Evolutionary conservation across 2,113 vertebrate genomes (phyloP).

Genomic region (Paradisaea rubra): DNA sequence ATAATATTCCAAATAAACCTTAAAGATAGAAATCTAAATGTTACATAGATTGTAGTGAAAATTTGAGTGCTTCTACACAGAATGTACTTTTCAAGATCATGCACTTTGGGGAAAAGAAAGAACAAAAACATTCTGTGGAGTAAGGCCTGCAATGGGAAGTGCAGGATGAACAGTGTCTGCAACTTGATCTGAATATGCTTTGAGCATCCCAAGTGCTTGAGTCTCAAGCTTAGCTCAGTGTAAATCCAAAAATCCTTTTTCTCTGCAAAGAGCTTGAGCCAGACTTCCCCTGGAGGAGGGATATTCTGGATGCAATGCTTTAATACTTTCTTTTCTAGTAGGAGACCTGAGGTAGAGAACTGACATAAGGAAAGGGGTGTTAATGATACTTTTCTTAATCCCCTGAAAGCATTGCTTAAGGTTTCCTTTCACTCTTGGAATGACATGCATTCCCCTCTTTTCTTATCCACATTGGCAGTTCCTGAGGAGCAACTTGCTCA

Average conservation of each 20-base stretch:
- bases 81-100: background rate
- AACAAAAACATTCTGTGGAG: background rate
- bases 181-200: background rate
- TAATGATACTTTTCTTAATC: background rate
- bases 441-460: background rate
- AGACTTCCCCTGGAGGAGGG: background rate
- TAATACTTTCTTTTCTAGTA: background rate
- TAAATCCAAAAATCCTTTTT: slow-evolving; percentile 35
- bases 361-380: background rate
- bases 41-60: background rate
- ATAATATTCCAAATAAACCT: background rate
- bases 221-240: background rate
- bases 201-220: background rate
- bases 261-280: background rate
- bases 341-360: background rate
- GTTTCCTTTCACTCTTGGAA: background rate
- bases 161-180: background rate
- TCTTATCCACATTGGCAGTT: background rate
- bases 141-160: background rate
- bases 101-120: background rate
- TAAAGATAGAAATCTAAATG: background rate
- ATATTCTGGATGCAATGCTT: background rate
- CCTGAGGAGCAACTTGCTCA: background rate
- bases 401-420: background rate
- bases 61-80: background rate